Base-by-base conservation (phyloP, 2,113 vertebrate genomes). In the Zootoca vivipara region DNA sequence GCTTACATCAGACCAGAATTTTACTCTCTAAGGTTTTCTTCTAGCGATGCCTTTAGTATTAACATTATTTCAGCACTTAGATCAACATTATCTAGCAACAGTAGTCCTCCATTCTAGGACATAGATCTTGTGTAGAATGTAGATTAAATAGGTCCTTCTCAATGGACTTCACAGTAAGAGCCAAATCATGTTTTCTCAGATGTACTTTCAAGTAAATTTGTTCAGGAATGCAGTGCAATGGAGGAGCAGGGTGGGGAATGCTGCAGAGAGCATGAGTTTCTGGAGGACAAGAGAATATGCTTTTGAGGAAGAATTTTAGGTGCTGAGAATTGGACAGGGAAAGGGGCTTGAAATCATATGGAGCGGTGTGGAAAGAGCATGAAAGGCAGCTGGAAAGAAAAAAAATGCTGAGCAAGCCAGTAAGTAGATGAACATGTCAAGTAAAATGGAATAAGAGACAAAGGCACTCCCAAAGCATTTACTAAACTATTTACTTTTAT, bases 1-100 rank as follows among this genome's bases (percentile, higher is more conserved):
- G 93, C 95, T 96, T 94, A 95, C 94, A 93, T 73, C 83, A 89
- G 87, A 15, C 10, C 78, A 42, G 89, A 86, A 28, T 89, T 13
- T 13, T 87, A 13, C 73, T 52, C 13, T 87, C 81, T 67, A 72
- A n/a, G 22, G 15, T 72, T 56, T 86, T 77, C 56, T 85, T 42
- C 58, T 20, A 64, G n/a, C 13, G 16, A 26, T 69, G 18, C n/a
- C n/a, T 70, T 69, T 70, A 79, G 22, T 26, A 70, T 70, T 67
- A 64, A 30, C 5, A 6, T 70, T 56, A 64, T 58, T 65, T 65
- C 75, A 78, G 73, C 10, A 33, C 30, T 69, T 46, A 78, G 40
- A 52, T 5, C 70, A 52, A 9, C 6, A 10, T 13, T 67, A 26
- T 56, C 33, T 38, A 56, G 33, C 62, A 65, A 7, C 35, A 26